Evolutionary conservation across 2,888 invertebrate species (phyloP).

Genomic region (Lochmaea crataegi): DNA sequence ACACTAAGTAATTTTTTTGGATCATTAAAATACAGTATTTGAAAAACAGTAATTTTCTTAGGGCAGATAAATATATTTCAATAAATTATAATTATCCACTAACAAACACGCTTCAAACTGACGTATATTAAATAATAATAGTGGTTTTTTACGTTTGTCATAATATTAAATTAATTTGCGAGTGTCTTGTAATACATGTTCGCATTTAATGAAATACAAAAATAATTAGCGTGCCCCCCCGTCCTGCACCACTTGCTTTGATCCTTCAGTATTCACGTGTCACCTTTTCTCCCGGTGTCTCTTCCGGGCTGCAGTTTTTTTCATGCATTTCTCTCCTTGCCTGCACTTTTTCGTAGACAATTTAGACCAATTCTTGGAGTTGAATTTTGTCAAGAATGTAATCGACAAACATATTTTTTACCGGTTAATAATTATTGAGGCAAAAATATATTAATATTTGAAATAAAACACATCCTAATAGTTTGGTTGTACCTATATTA

Average conservation of each 20-base stretch:
- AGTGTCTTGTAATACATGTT: background rate
- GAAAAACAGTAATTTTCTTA: too few relatives aligned
- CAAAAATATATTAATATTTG: background rate
- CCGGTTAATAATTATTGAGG: background rate
- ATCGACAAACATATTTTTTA: background rate
- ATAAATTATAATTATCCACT: too few relatives aligned
- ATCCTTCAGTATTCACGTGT: conserved; percentile 60
- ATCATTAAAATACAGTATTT: background rate
- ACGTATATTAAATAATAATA: background rate
- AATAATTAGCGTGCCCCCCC: conserved; percentile 57
- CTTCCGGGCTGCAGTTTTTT: conserved; percentile 37
- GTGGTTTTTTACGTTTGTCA: background rate
- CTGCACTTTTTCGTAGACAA: conserved; percentile 55
- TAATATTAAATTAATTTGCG: background rate
- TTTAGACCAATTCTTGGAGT: conserved; percentile 24
- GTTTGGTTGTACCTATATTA: background rate
- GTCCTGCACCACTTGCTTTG: conserved; percentile 58
- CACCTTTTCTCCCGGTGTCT: conserved; percentile 39
- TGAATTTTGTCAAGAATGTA: background rate
- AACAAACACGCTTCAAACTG: too few relatives aligned
- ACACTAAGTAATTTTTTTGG: background rate
- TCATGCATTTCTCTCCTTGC: conserved; percentile 53
- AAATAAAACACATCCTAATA: background rate
- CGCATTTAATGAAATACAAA: conserved; percentile 8
- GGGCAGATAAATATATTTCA: too few relatives aligned